A percentile compares a stretch with the other conserved stretches of the same genome.
Evolutionary conservation across 2,888 invertebrate species (phyloP).

Genomic region (Tupiocoris notatus): DNA sequence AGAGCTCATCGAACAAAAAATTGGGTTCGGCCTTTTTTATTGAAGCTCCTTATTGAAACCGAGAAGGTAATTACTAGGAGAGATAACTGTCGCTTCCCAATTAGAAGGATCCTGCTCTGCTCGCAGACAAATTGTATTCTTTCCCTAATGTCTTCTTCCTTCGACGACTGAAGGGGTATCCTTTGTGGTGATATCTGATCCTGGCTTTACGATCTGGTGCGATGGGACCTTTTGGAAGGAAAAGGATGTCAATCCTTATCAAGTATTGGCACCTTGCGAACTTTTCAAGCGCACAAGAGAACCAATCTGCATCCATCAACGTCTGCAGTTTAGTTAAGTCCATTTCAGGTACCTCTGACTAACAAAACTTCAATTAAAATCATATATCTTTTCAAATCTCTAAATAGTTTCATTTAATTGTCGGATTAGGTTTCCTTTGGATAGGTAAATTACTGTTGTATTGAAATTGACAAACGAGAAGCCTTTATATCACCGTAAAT

Average conservation of each 20-base stretch:
- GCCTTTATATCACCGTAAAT: too few species aligned
- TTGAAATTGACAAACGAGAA: too few species aligned
- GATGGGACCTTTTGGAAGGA: background rate
- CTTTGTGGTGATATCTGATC: constrained; percentile 2
- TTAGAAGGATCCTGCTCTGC: constrained; percentile 19
- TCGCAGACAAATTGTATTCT: constrained; percentile 29
- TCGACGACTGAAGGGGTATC: background rate
- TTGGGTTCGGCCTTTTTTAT: constrained; percentile 8
- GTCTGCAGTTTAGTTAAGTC: too few species aligned
- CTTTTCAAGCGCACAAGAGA: background rate
- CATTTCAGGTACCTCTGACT: too few species aligned
- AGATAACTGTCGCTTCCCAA: constrained; percentile 36
- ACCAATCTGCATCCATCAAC: too few species aligned
- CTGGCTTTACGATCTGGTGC: background rate
- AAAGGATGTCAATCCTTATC: background rate
- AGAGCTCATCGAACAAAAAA: background rate
- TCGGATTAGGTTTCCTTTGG: too few species aligned
- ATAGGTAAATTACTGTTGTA: too few species aligned
- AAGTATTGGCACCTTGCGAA: constrained; percentile 8
- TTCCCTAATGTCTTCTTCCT: constrained; percentile 28
- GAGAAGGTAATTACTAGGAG: constrained; percentile 38
- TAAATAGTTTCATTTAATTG: too few species aligned
- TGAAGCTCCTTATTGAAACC: constrained; percentile 32
- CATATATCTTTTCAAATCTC: too few species aligned
- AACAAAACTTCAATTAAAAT: too few species aligned